Evolutionary conservation across 2,888 invertebrate genomes (phyloP).

Genomic region (Eupeodes luniger): DNA sequence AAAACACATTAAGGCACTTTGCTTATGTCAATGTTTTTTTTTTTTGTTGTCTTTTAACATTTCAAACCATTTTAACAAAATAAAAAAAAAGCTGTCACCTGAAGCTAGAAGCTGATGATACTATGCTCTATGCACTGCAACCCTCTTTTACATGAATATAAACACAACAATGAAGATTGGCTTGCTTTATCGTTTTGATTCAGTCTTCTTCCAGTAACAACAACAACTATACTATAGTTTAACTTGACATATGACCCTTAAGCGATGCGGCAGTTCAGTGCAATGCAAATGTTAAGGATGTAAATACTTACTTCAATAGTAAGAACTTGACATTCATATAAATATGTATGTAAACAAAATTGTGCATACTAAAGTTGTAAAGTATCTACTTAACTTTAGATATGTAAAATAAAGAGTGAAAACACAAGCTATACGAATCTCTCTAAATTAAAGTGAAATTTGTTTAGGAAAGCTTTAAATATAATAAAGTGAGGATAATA

Average conservation of each 20-base stretch:
- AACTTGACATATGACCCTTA: conserved; percentile 11
- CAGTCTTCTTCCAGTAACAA: conserved; percentile 2
- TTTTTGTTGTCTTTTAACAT: not conserved
- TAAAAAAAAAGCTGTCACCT: conserved; percentile 27
- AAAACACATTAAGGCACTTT: conserved; percentile 27
- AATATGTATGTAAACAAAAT: not conserved
- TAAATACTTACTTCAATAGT: not conserved
- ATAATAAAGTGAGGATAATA: no score
- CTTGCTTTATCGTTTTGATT: not conserved
- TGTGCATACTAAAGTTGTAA: no score
- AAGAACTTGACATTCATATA: not conserved
- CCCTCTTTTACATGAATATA: not conserved
- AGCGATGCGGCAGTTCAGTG: conserved; percentile 6
- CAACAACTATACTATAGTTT: conserved; percentile 15
- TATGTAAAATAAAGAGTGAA: no score
- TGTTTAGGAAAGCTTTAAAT: no score
- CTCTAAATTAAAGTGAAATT: no score
- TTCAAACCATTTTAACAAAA: not conserved
- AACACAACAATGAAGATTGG: not conserved
- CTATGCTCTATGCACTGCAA: not conserved
- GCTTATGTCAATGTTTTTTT: conserved; percentile 1
- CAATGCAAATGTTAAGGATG: not conserved
- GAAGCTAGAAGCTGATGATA: conserved; percentile 9
- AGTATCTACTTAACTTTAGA: no score
- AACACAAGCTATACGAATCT: no score